These are phyloP conservation scores for Crotalus viridis DNA, from an alignment of 2,113 vertebrate genomes.

Conservation along the genomic window DNA sequence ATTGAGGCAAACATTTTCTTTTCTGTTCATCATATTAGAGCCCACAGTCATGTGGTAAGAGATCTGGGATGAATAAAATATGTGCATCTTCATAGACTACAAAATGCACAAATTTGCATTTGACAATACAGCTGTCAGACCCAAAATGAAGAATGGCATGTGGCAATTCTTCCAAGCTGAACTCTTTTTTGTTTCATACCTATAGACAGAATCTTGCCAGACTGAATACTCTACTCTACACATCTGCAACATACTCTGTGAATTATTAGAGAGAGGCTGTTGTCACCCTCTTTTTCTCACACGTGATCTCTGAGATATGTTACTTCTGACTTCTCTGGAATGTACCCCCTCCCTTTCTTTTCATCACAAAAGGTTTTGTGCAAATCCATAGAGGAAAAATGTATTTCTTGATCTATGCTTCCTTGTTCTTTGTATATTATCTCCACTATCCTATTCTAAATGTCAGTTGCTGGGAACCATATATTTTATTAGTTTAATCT, in stretches of 20 bases:
- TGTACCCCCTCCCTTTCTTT: not conserved
- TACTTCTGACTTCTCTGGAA: not conserved
- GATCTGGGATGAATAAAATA: not conserved
- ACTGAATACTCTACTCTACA: not conserved
- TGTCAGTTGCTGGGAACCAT: not conserved
- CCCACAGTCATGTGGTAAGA: not conserved
- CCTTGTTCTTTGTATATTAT: not conserved
- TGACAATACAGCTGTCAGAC: not conserved
- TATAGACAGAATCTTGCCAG: not conserved
- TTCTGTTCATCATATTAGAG: not conserved
- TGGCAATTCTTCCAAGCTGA: not conserved
- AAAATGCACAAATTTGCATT: not conserved
- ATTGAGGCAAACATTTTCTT: not conserved
- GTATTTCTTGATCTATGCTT: not conserved
- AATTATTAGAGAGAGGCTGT: not conserved
- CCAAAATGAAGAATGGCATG: not conserved
- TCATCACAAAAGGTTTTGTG: not conserved
- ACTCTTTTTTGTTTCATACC: not conserved
- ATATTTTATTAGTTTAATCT: not conserved
- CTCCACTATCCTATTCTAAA: not conserved
- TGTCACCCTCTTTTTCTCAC: not conserved
- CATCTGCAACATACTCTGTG: not conserved
- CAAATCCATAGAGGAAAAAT: not conserved
- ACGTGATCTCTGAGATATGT: not conserved
- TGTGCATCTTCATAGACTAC: not conserved